Evolutionary conservation across 2,888 invertebrate species (phyloP).

Genomic region (Diplazon laetatorius): DNA sequence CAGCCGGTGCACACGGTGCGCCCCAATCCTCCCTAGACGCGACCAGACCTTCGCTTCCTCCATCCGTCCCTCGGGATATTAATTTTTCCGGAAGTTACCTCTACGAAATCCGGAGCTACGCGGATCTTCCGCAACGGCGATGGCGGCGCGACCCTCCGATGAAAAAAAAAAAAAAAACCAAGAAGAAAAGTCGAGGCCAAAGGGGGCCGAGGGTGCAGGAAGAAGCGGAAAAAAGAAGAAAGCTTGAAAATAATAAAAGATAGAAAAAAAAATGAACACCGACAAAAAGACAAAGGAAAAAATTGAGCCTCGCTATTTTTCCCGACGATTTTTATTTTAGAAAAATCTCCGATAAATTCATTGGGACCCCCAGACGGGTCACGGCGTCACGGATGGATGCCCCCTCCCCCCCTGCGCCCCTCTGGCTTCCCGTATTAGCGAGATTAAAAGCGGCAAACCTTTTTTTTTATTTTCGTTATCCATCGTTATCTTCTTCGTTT

Average conservation of each 20-base stretch:
- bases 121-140: slow-evolving; percentile 8
- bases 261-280: not conserved
- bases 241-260: too few relatives aligned
- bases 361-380: slow-evolving; percentile 23
- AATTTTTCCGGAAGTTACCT: slow-evolving; percentile 79
- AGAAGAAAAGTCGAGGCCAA: slow-evolving; percentile 41
- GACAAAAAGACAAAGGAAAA: slow-evolving; percentile 15
- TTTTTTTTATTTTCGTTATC: too few relatives aligned
- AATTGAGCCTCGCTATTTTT: slow-evolving; percentile 48
- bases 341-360: slow-evolving; percentile 67
- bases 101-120: slow-evolving; percentile 29
- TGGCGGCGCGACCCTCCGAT: slow-evolving; percentile 12
- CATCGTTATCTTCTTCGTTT: slow-evolving; percentile 14
- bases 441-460: slow-evolving; percentile 71
- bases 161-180: slow-evolving; percentile 39
- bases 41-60: slow-evolving; percentile 47
- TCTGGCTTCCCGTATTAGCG: slow-evolving; percentile 67
- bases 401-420: not conserved
- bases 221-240: too few relatives aligned
- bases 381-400: slow-evolving; percentile 16
- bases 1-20: slow-evolving; percentile 62
- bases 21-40: slow-evolving; percentile 18
- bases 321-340: slow-evolving; percentile 68
- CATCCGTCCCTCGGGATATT: slow-evolving; percentile 76
- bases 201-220: not conserved